These are phyloP conservation scores for Scleropages formosus DNA, from an alignment of 2,797 vertebrate species.

Conservation along the genomic window DNA sequence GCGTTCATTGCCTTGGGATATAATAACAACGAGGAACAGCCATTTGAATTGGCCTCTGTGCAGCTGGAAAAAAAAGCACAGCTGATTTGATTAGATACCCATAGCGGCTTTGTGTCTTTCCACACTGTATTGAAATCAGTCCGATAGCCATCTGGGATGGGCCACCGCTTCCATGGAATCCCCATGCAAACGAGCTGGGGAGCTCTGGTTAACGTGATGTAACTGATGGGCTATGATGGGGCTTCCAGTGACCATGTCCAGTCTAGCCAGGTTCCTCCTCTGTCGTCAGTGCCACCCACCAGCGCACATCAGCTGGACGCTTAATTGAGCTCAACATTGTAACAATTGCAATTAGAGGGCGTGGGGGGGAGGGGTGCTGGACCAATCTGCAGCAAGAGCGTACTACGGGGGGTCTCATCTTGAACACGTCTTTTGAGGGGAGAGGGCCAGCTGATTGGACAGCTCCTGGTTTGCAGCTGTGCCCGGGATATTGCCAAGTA, in stretches of 20 bases:
- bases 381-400: not conserved
- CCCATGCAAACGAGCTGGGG: conserved; percentile 64
- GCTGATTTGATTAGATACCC: conserved; percentile 65
- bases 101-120: conserved; percentile 49
- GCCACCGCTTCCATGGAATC: conserved; percentile 63
- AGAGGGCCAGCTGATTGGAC: too few species aligned
- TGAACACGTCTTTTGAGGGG: not conserved
- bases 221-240: conserved; percentile 5
- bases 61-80: conserved; percentile 59
- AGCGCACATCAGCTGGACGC: not conserved
- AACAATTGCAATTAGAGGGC: not conserved
- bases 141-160: conserved; percentile 41
- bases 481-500: too few species aligned
- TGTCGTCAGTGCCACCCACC: not conserved
- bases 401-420: conserved; percentile 44
- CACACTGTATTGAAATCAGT: conserved; percentile 48
- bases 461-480: too few species aligned
- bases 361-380: not conserved
- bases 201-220: conserved; percentile 45
- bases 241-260: not conserved
- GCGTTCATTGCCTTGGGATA: conserved; percentile 32
- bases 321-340: conserved; percentile 10
- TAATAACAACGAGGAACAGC: conserved; percentile 45
- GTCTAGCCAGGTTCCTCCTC: not conserved
- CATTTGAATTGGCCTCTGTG: conserved; percentile 45